Percentiles rank a stretch among this genome's conserved stretches.
Conservation (phyloP, 2,113 vertebrate species). For the Sylvietta virens region DNA sequence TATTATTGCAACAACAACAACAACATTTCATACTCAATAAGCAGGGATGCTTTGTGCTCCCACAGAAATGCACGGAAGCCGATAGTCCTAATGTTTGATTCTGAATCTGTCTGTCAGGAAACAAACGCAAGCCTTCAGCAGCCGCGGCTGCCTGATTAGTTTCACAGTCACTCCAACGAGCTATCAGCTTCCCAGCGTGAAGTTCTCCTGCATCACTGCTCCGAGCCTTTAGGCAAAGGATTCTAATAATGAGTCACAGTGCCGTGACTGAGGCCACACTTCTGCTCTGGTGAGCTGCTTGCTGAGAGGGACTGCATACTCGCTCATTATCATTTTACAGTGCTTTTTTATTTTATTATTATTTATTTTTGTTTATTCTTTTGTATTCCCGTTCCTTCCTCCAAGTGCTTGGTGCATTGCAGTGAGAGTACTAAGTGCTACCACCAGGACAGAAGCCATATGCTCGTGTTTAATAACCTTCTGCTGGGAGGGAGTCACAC, state of each 20-base stretch:
- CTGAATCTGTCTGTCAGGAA: conserved; percentile 61
- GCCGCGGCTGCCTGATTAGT: conserved; percentile 63
- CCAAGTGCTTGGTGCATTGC: conserved; percentile 12
- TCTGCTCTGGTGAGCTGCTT: conserved; percentile 66
- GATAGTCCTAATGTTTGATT: conserved; percentile 14
- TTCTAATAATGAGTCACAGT: conserved; percentile 71
- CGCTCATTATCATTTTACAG: conserved; percentile 66
- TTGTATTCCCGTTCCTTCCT: conserved; percentile 38
- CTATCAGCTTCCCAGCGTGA: conserved; percentile 73
- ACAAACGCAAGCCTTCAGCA: conserved; percentile 56
- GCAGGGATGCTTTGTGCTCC: neutral
- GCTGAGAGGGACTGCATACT: conserved; percentile 49
- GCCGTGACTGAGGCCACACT: conserved; percentile 67
- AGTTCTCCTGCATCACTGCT: conserved; percentile 66
- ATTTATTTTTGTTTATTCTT: conserved; percentile 34
- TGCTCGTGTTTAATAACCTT: conserved; percentile 39
- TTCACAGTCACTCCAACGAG: conserved; percentile 52
- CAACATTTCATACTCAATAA: neutral
- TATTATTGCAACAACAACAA: neutral
- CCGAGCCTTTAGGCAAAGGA: conserved; percentile 67
- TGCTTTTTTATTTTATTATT: neutral
- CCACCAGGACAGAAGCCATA: conserved; percentile 52
- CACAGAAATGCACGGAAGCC: neutral
- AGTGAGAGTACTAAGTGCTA: neutral
- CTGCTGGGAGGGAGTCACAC: neutral